Evolutionary conservation across 1,140 invertebrate genomes (phyloP).

Genomic region (Apolygus lucorum): DNA sequence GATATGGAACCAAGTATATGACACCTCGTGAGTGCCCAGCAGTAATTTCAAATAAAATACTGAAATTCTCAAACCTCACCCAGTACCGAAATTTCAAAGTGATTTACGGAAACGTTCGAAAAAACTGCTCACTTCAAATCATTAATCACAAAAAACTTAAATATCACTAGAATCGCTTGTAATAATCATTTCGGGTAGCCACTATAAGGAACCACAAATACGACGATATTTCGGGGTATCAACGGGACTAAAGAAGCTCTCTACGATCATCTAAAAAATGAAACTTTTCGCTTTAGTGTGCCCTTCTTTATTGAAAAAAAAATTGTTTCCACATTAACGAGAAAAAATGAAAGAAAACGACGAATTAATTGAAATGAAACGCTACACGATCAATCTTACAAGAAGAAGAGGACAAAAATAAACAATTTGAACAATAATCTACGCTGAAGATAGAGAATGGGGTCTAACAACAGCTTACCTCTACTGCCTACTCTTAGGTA

Average conservation of each 20-base stretch:
- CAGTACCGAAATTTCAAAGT: too few relatives aligned
- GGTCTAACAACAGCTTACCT: slow-evolving; percentile 10
- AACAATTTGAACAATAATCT: neutral
- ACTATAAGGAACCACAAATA: neutral
- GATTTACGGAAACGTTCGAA: too few relatives aligned
- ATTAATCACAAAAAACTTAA: too few relatives aligned
- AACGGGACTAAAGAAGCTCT: neutral
- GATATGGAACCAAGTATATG: too few relatives aligned
- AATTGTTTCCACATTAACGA: too few relatives aligned
- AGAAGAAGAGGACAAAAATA: neutral
- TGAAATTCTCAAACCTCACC: too few relatives aligned
- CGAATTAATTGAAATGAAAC: neutral
- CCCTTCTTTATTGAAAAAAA: neutral
- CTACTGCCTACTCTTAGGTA: slow-evolving; percentile 4
- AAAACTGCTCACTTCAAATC: too few relatives aligned
- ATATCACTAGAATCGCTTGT: too few relatives aligned
- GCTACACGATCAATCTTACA: neutral
- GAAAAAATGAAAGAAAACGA: too few relatives aligned
- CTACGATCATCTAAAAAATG: neutral
- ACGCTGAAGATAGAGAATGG: neutral
- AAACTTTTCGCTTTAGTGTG: neutral
- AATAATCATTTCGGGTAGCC: neutral
- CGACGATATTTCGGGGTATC: neutral
- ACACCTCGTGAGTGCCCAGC: too few relatives aligned
- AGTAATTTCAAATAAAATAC: too few relatives aligned